Evolutionary conservation across 2,888 invertebrate genomes (phyloP).

Genomic region (Conus canariensis): DNA sequence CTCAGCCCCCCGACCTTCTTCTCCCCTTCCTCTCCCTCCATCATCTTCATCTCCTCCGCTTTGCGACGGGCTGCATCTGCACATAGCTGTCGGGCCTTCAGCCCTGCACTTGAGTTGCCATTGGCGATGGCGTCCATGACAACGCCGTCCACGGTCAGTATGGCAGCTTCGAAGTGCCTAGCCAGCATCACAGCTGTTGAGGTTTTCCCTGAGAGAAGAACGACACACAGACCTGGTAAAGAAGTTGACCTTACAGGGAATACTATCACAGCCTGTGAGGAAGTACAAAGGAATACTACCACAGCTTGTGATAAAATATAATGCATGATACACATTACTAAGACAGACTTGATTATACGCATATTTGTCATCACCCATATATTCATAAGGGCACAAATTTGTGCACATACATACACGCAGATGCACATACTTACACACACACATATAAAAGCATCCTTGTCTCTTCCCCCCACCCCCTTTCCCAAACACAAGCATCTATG

Average conservation of each 20-base stretch:
- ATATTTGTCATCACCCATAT: too few species aligned
- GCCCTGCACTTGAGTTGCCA: slow-evolving; percentile 75
- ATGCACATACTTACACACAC: slow-evolving; percentile 14
- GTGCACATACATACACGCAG: background rate
- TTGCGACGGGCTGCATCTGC: slow-evolving; percentile 74
- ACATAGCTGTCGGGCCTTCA: slow-evolving; percentile 75
- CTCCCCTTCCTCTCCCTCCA: slow-evolving; percentile 67
- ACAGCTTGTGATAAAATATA: too few species aligned
- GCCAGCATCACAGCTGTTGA: slow-evolving; percentile 73
- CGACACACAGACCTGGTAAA: slow-evolving; percentile 29
- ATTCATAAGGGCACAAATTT: too few species aligned
- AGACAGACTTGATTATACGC: too few species aligned
- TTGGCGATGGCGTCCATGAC: slow-evolving; percentile 78
- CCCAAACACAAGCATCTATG: background rate
- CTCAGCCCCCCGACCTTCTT: slow-evolving; percentile 75
- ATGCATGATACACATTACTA: background rate
- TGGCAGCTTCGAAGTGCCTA: slow-evolving; percentile 76
- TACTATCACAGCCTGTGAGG: background rate
- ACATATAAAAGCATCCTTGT: background rate
- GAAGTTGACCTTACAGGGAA: background rate
- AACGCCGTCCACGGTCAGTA: slow-evolving; percentile 76
- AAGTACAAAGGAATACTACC: slow-evolving; percentile 15
- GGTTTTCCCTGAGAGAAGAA: slow-evolving; percentile 71
- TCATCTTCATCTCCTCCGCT: slow-evolving; percentile 66
- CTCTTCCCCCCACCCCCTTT: background rate